Conservation (phyloP, 2,888 invertebrate species). For the Galeopsomyia nigrocyanea region DNA sequence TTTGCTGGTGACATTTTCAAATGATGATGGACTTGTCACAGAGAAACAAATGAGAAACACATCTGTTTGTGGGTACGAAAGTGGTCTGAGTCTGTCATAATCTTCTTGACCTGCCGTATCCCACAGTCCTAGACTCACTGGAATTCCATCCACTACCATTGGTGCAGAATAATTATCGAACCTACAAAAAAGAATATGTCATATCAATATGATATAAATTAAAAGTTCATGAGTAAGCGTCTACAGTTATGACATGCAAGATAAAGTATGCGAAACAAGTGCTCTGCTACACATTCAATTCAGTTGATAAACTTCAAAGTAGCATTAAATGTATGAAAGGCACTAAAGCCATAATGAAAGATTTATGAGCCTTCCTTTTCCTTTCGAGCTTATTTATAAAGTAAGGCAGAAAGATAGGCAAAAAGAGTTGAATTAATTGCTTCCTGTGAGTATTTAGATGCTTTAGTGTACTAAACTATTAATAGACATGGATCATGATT, state of each 20-base stretch:
- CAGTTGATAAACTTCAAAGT: constrained; percentile 4
- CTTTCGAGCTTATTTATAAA: constrained; percentile 46
- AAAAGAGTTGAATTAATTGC: constrained; percentile 60
- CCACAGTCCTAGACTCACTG: constrained; percentile 97
- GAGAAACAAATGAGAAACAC: constrained; percentile 99
- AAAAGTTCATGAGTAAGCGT: neutral
- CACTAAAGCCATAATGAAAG: constrained; percentile 16
- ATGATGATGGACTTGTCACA: constrained; percentile 98
- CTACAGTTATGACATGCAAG: neutral
- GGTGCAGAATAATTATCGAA: constrained; percentile 99
- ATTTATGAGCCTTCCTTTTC: constrained; percentile 18
- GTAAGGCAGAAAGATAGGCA: constrained; percentile 50
- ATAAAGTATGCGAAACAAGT: neutral
- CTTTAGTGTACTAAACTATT: constrained; percentile 58
- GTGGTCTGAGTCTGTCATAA: constrained; percentile 94
- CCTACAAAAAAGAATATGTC: constrained; percentile 69
- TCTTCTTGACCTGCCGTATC: constrained; percentile 99
- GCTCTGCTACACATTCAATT: neutral
- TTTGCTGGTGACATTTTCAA: constrained; percentile 99
- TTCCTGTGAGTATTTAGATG: constrained; percentile 57
- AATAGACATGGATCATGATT: constrained; percentile 52
- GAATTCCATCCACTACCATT: constrained; percentile 98
- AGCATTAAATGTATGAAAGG: neutral
- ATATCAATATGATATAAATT: neutral
- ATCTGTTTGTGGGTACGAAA: constrained; percentile 99